Evolutionary conservation across 2,797 vertebrate species (phyloP).

Genomic region (Orestias chungarensis): DNA sequence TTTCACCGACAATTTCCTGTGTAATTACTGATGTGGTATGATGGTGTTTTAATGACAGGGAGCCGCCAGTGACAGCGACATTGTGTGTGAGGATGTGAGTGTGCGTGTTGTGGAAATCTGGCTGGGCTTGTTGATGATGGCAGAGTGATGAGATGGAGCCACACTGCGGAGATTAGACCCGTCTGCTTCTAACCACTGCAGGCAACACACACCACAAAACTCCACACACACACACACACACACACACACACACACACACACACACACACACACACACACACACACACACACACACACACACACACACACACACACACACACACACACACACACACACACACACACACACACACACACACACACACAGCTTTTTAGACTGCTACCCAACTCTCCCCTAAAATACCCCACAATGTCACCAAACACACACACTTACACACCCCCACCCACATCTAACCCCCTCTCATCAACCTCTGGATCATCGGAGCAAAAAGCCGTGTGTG

Average conservation of each 20-base stretch:
- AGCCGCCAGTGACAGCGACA: constrained; percentile 74
- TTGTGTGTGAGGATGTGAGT: constrained; percentile 56
- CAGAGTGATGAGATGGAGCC: constrained; percentile 77
- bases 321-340: constrained; percentile 16
- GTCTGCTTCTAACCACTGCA: constrained; percentile 61
- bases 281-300: constrained; percentile 16
- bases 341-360: constrained; percentile 15
- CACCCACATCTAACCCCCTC: constrained; percentile 42
- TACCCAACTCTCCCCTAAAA: constrained; percentile 29
- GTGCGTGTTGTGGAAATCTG: constrained; percentile 57
- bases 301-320: constrained; percentile 8
- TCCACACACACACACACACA: constrained; percentile 15
- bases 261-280: constrained; percentile 13
- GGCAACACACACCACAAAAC: constrained; percentile 16
- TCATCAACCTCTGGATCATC: constrained; percentile 66
- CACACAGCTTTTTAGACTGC: constrained; percentile 25
- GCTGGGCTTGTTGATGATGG: constrained; percentile 72
- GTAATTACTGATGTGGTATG: constrained; percentile 84
- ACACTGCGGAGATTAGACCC: constrained; percentile 75
- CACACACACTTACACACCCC: constrained; percentile 17
- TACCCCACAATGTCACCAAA: constrained; percentile 59
- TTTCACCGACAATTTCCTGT: constrained; percentile 85
- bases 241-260: constrained; percentile 14
- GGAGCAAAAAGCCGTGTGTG: constrained; percentile 50
- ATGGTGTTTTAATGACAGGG: constrained; percentile 84